Base-by-base conservation (phyloP, 2,113 vertebrate species). In the Pardalotus punctatus region DNA sequence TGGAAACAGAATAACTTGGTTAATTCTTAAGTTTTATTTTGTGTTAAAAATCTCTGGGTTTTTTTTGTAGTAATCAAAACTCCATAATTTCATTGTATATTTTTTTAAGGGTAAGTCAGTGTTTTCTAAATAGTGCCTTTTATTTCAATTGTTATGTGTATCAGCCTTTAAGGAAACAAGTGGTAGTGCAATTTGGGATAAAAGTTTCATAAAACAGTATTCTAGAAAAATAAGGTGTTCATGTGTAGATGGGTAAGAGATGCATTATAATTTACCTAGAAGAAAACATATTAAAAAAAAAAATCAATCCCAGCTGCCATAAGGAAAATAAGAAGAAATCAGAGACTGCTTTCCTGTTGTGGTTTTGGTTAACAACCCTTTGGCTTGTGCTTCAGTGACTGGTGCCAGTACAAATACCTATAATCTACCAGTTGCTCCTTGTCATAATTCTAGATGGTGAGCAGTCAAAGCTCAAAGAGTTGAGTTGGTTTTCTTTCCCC, bases 361-460 rank as follows among this genome's bases (percentile, higher is more conserved):
- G 85, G 93, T 73, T 93, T 96, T 86, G 83, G 73, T 91, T 94
- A 94, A 85, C 48, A 80, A 84, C 66, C 35, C 54, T 53, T 85
- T 96, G 84, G 91, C 85, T 73, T 84, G 76, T 83, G 86, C 38
- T 92, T 76, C 71, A 47, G 43, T 2, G 5, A 83, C 70, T 65
- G 54, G 29, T 90, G 92, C 92, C 90, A 93, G 80, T 83, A 96
- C 53, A 93, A 96, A 95, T 86, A 95, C 62, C 72, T 86, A 73
- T 40, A 86, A 92, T 83, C 60, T 95, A 95, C 58, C 82, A 82
- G 16, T 48, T 85, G 67, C 72, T 89, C 36, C 71, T 80, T 86
- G 84, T 90, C 87, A 94, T 74, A 90, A 86, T 81, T 86, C 47
- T 94, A 85, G 69, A 85, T 35, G 60, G 81, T 64, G 36, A 94